Percentiles rank a stretch among this genome's conserved stretches.
These are phyloP conservation scores for Thunnus thynnus DNA, from an alignment of 2,113 vertebrate genomes.

Conservation along the genomic window DNA sequence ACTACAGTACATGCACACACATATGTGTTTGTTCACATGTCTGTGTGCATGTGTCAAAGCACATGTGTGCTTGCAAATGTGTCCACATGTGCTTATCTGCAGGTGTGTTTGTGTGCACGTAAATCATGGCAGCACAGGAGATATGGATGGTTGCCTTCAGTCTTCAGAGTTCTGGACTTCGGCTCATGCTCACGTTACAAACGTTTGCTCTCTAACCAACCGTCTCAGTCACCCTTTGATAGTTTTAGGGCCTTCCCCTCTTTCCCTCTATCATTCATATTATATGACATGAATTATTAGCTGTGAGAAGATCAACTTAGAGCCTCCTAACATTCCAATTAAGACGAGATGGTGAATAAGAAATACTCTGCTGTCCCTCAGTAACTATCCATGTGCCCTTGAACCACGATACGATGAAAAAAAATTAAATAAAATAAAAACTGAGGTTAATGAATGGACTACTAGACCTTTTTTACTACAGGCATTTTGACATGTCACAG, in stretches of 20 bases:
- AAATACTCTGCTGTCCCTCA: not conserved
- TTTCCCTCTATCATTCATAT: not conserved
- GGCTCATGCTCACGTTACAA: not conserved
- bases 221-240: not conserved
- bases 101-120: slow-evolving; percentile 35
- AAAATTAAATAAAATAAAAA: no score
- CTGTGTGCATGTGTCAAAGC: not conserved
- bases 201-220: slow-evolving; percentile 18
- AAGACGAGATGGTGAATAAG: not conserved
- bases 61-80: not conserved
- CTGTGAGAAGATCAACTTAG: not conserved
- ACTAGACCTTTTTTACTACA: no score
- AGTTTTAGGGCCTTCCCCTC: not conserved
- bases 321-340: not conserved
- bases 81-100: not conserved
- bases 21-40: not conserved
- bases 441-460: not conserved
- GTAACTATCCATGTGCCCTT: not conserved
- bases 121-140: slow-evolving; percentile 29
- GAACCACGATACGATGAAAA: no score
- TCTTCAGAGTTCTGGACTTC: slow-evolving; percentile 6
- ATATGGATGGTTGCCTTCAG: slow-evolving; percentile 26
- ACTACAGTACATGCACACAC: not conserved
- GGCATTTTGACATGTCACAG: no score
- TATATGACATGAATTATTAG: not conserved